A percentile compares a stretch with the other conserved stretches of the same genome.
Conservation (phyloP, 2,113 vertebrate genomes). For the Athene noctua region DNA sequence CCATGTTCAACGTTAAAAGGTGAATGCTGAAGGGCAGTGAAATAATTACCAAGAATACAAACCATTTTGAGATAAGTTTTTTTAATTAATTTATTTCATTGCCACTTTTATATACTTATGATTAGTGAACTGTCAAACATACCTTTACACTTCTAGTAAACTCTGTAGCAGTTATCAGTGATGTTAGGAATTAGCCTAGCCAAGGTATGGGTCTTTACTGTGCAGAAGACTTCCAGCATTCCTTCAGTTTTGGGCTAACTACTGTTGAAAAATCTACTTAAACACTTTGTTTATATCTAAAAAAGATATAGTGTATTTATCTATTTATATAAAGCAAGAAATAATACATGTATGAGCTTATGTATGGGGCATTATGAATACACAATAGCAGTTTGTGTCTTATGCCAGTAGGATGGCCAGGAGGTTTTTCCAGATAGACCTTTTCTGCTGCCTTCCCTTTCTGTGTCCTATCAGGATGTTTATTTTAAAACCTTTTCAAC, state of each 20-base stretch:
- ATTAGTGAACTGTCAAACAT: neutral
- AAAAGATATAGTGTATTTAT: neutral
- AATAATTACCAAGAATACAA: neutral
- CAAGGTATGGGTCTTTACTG: neutral
- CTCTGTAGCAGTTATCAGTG: neutral
- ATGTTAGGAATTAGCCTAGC: neutral
- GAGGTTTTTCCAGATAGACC: neutral
- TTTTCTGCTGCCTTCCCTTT: neutral
- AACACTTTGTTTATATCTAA: neutral
- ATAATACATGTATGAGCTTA: neutral
- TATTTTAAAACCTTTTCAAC: neutral
- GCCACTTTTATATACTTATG: neutral
- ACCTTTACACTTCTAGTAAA: neutral
- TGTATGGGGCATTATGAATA: accelerated
- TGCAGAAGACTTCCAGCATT: neutral
- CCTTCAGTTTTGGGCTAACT: neutral
- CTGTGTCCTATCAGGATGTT: neutral
- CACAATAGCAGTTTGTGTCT: neutral
- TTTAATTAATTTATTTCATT: neutral
- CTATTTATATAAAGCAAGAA: neutral
- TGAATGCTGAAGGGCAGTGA: neutral
- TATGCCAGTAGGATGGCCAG: neutral
- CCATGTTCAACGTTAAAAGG: neutral
- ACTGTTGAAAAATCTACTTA: neutral
- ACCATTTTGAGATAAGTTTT: neutral